Evolutionary conservation across 2,888 invertebrate genomes (phyloP).

Genomic region (Gryllus longicercus): DNA sequence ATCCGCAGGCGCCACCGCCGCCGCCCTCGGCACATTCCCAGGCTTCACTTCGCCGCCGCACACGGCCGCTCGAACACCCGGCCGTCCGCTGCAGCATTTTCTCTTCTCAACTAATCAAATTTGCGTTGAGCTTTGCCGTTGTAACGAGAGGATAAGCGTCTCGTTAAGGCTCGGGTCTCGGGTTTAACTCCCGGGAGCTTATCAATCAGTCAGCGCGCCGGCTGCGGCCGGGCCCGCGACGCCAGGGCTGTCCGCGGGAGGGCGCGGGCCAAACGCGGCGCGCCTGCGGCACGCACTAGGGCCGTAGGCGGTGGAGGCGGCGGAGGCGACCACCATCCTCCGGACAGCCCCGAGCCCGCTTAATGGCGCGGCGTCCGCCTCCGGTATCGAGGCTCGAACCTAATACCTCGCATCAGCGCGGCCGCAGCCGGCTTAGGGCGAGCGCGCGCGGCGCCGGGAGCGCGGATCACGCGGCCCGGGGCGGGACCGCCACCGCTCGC

Average conservation of each 20-base stretch:
- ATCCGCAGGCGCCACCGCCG: too few species aligned
- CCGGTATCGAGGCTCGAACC: background rate
- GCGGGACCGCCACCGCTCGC: background rate
- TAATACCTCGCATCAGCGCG: conserved; percentile 11
- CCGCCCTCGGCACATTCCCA: too few species aligned
- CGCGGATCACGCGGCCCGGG: conserved; percentile 1
- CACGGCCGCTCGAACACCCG: background rate
- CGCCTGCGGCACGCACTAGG: background rate
- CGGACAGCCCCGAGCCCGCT: background rate
- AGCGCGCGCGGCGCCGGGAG: background rate
- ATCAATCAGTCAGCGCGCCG: conserved; percentile 17
- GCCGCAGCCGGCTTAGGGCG: background rate
- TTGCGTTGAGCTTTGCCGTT: conserved; percentile 8
- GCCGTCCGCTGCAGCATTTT: background rate
- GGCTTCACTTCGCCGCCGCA: background rate
- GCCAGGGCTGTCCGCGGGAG: background rate
- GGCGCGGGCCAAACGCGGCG: background rate
- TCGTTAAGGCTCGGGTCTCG: conserved; percentile 3
- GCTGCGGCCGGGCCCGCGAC: background rate
- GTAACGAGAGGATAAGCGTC: conserved; percentile 17
- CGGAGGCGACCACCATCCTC: background rate
- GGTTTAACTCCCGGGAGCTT: conserved; percentile 17
- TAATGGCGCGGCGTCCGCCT: background rate
- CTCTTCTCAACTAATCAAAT: conserved; percentile 2
- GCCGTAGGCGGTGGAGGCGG: background rate